phyloP scores from a whole-genome alignment of 2,888 invertebrate species.

The Hypercompe scribonia region DNA sequence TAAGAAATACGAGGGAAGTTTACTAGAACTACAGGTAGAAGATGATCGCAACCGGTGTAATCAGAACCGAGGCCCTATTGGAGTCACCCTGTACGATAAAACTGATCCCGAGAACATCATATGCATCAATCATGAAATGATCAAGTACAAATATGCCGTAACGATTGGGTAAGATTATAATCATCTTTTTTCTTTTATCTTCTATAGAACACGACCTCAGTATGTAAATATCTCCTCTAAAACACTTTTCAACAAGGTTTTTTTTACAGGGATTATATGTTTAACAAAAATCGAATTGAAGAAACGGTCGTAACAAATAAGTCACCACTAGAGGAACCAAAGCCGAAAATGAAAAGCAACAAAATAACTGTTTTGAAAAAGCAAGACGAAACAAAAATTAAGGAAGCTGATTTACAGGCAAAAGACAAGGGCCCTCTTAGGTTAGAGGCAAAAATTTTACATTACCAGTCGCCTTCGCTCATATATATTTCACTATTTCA shows the following conservation, averaged over 20 bases:
- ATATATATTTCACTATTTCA: conserved; percentile 87
- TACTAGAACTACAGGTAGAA: conserved; percentile 70
- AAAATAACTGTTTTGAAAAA: conserved; percentile 61
- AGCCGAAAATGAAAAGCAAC: conserved; percentile 45
- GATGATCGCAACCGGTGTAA: conserved; percentile 55
- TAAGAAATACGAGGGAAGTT: conserved; percentile 56
- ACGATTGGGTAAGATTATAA: conserved; percentile 69
- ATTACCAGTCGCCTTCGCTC: conserved; percentile 85
- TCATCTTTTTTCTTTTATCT: conserved; percentile 8
- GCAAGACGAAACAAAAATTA: conserved; percentile 34
- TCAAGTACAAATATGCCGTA: conserved; percentile 75
- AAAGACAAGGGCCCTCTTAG: conserved; percentile 83
- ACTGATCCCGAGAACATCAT: conserved; percentile 60
- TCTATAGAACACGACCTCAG: neutral
- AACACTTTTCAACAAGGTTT: neutral
- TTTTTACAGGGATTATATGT: conserved; percentile 65
- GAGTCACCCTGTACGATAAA: conserved; percentile 69
- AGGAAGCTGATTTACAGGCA: conserved; percentile 66
- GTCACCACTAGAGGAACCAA: conserved; percentile 55
- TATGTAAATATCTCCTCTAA: neutral
- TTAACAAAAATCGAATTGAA: conserved; percentile 63
- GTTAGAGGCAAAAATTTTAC: conserved; percentile 80
- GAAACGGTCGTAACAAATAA: conserved; percentile 65
- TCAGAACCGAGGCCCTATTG: conserved; percentile 61
- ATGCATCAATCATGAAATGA: conserved; percentile 77